These are phyloP conservation scores for Drosophila suboccidentalis DNA, from an alignment of 2,888 invertebrate genomes.

Conservation along the genomic window DNA sequence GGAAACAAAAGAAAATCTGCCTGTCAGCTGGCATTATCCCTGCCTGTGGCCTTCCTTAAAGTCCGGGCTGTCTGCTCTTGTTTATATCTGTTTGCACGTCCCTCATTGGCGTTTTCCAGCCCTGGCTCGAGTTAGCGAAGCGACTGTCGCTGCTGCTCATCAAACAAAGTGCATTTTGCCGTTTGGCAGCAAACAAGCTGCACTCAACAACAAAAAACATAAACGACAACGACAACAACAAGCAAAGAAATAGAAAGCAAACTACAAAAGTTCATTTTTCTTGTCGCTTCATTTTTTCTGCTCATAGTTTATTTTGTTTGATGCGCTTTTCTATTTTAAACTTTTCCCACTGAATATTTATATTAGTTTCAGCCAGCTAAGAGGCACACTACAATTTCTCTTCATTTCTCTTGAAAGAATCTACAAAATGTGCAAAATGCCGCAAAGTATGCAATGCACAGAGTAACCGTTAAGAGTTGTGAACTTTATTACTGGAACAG, in stretches of 20 bases:
- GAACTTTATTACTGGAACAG: conserved; percentile 27
- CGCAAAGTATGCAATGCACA: conserved; percentile 45
- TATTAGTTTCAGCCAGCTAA: conserved; percentile 46
- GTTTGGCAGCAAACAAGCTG: conserved; percentile 33
- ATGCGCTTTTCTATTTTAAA: conserved; percentile 13
- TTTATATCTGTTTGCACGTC: conserved; percentile 14
- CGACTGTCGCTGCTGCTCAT: conserved; percentile 45
- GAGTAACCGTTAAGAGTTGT: conserved; percentile 43
- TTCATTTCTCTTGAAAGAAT: conserved; percentile 30
- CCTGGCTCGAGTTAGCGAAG: conserved; percentile 10
- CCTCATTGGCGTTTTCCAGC: conserved; percentile 30
- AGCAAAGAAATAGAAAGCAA: conserved; percentile 11
- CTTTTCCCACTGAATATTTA: conserved; percentile 27
- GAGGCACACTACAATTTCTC: conserved; percentile 7
- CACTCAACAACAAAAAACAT: conserved; percentile 15
- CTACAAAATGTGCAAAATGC: conserved; percentile 49
- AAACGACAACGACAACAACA: conserved; percentile 13
- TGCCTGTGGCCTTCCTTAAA: conserved; percentile 25
- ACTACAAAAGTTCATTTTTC: conserved; percentile 40
- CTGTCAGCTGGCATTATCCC: conserved; percentile 38
- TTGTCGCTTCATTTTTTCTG: conserved; percentile 1
- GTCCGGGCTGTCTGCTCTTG: background rate
- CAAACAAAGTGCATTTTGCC: conserved; percentile 64
- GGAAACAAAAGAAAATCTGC: conserved; percentile 11
- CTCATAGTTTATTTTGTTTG: conserved; percentile 6